Conservation (phyloP, 2,797 vertebrate species). For the Trachurus trachurus region DNA sequence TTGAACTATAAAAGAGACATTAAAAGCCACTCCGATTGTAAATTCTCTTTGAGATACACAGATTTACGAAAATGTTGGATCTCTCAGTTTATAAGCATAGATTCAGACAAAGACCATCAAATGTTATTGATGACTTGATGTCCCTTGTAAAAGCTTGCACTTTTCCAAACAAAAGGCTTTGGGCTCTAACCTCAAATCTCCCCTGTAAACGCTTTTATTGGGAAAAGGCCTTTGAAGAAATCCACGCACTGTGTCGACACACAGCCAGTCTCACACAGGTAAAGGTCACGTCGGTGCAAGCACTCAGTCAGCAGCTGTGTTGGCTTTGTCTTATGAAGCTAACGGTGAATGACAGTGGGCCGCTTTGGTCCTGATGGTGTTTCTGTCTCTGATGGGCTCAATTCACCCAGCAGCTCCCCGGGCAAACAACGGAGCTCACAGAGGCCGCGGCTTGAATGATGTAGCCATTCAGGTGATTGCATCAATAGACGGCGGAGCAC, state of each 20-base stretch:
- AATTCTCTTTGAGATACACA: no score
- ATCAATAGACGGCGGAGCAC: slow-evolving; percentile 43
- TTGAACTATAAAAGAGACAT: no score
- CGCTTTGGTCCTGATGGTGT: slow-evolving; percentile 10
- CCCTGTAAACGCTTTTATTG: background rate
- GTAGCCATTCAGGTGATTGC: slow-evolving; percentile 54
- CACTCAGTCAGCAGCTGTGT: background rate
- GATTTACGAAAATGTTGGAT: no score
- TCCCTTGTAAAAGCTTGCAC: no score
- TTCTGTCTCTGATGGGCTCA: slow-evolving; percentile 26
- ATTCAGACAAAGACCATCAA: no score
- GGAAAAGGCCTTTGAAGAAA: background rate
- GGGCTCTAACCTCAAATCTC: background rate
- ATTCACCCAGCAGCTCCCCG: slow-evolving; percentile 32
- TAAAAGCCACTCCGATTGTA: no score
- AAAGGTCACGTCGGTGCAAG: background rate
- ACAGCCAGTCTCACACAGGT: background rate
- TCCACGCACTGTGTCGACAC: background rate
- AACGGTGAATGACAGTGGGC: slow-evolving; percentile 22
- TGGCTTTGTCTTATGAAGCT: background rate
- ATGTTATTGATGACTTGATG: no score
- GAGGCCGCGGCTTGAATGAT: slow-evolving; percentile 35
- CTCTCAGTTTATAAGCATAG: no score
- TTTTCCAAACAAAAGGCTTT: no score
- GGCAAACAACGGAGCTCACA: slow-evolving; percentile 20